These are phyloP conservation scores for Lagopus muta DNA, from an alignment of 2,113 vertebrate species.

Conservation along the genomic window DNA sequence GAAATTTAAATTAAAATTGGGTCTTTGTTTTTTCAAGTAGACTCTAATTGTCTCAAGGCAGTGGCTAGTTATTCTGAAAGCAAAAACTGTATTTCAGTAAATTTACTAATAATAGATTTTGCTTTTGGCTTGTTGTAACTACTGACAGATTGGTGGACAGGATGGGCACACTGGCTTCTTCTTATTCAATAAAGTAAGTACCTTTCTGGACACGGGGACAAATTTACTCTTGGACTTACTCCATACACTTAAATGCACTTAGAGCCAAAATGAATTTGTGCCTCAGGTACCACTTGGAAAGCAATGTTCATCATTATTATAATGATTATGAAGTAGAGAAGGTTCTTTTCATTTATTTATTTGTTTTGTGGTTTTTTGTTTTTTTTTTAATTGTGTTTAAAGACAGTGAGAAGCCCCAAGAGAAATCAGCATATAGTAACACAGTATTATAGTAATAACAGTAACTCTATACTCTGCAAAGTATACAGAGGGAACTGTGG, in stretches of 20 bases:
- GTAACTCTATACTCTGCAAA: neutral
- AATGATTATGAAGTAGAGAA: neutral
- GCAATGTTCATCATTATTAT: neutral
- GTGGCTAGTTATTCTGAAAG: neutral
- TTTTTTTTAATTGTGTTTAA: neutral
- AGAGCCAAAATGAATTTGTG: slow-evolving; percentile 6
- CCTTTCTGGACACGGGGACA: slow-evolving; percentile 19
- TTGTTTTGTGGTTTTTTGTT: neutral
- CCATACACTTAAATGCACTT: slow-evolving; percentile 24
- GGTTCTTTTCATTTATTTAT: neutral
- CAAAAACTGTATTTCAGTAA: slow-evolving; percentile 37
- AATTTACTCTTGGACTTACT: slow-evolving; percentile 37
- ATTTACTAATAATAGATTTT: slow-evolving; percentile 38
- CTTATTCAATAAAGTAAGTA: slow-evolving; percentile 46
- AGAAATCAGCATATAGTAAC: neutral
- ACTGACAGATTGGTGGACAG: slow-evolving; percentile 7
- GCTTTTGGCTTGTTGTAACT: slow-evolving; percentile 18
- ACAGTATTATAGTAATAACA: neutral
- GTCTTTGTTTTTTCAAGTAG: neutral
- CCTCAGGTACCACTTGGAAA: neutral
- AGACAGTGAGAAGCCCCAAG: neutral
- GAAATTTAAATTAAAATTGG: neutral
- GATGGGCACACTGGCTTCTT: neutral
- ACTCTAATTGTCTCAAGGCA: neutral
- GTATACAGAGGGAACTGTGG: neutral